phyloP scores from a whole-genome alignment of 2,888 invertebrate genomes.

The Tiphia femorata region DNA sequence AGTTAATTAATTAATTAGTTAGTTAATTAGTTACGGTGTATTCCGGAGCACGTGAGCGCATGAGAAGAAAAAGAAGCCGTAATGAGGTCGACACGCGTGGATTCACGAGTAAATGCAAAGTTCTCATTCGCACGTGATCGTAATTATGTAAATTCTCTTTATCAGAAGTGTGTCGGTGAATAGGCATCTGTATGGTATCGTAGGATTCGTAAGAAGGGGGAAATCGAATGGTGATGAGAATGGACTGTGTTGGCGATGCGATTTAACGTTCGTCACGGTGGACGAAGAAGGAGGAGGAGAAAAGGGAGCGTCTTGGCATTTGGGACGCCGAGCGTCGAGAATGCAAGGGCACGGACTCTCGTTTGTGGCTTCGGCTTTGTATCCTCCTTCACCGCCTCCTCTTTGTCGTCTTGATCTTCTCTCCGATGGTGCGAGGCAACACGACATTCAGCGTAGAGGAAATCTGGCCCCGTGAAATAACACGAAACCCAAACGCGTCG shows the following conservation, averaged over 20 bases:
- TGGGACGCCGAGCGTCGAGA: slow-evolving; percentile 45
- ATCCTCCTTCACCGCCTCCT: slow-evolving; percentile 16
- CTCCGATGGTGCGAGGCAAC: slow-evolving; percentile 14
- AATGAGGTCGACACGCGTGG: too few relatives aligned
- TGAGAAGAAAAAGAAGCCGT: too few relatives aligned
- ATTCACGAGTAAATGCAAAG: too few relatives aligned
- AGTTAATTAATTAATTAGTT: too few relatives aligned
- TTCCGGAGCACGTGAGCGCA: too few relatives aligned
- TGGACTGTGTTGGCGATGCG: neutral
- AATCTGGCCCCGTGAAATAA: too few relatives aligned
- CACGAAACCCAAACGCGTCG: too few relatives aligned
- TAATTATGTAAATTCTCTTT: slow-evolving; percentile 34
- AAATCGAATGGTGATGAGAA: neutral
- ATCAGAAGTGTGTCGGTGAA: too few relatives aligned
- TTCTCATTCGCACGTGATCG: slow-evolving; percentile 42
- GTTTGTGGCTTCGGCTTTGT: slow-evolving; percentile 9
- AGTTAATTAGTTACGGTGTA: too few relatives aligned
- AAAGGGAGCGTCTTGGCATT: slow-evolving; percentile 56
- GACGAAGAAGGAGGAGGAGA: slow-evolving; percentile 15
- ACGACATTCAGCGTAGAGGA: too few relatives aligned
- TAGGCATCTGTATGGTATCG: neutral
- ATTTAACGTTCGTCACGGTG: neutral
- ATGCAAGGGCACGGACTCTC: slow-evolving; percentile 50
- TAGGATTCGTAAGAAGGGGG: neutral
- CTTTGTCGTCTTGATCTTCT: neutral